Evolutionary conservation across 2,797 vertebrate genomes (phyloP).

Genomic region (Sebastes variabilis): DNA sequence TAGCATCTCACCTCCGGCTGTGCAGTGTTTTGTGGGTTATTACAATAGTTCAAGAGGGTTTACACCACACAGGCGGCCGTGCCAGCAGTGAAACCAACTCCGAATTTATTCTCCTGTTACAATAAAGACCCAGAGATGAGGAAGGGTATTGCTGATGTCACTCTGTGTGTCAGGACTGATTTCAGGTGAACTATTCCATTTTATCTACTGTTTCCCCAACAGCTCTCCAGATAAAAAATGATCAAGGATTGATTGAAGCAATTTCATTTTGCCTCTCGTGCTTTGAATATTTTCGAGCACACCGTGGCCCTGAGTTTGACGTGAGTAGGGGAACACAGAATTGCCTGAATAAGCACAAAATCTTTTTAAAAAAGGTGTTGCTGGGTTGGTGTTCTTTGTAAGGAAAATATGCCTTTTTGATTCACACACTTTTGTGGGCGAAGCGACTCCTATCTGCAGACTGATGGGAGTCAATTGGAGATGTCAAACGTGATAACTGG

Average conservation of each 20-base stretch:
- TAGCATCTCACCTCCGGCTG: constrained; percentile 52
- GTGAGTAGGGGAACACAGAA: constrained; percentile 15
- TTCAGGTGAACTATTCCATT: constrained; percentile 2
- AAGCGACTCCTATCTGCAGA: constrained; percentile 23
- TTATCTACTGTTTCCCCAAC: neutral
- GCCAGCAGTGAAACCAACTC: constrained; percentile 19
- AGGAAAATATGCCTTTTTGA: constrained; percentile 15
- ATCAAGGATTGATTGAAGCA: constrained; percentile 38
- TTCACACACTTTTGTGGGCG: constrained; percentile 15
- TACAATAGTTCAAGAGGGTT: constrained; percentile 54
- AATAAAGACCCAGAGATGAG: constrained; percentile 37
- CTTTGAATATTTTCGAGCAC: constrained; percentile 17
- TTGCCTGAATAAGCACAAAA: constrained; percentile 34
- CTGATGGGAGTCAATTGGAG: constrained; percentile 50
- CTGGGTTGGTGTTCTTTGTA: constrained; percentile 1
- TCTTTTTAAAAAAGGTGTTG: constrained; percentile 5
- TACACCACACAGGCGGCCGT: constrained; percentile 7
- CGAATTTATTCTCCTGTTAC: constrained; percentile 17
- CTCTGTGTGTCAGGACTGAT: constrained; percentile 30
- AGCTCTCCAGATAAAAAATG: constrained; percentile 24
- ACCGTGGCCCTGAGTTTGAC: constrained; percentile 13
- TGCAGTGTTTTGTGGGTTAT: constrained; percentile 53
- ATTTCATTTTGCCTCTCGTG: constrained; percentile 22
- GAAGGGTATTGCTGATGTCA: constrained; percentile 42
- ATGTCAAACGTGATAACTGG: constrained; percentile 58